Conservation (phyloP, 2,113 vertebrate genomes). For the cattle (Bos taurus) region ARS-UCD2.0 NC_037330.1:8932501-8933000, state of each 20-base stretch:
- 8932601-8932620: not conserved
- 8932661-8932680: not conserved
- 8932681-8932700: not conserved
- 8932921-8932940: not conserved
- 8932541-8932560: not conserved
- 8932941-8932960: not conserved
- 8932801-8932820: not conserved
- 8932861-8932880: not conserved
- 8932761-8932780: not conserved
- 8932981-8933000: not conserved
- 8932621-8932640: not conserved
- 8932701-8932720: not conserved
- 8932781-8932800: not conserved
- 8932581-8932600: not conserved
- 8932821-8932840: not conserved
- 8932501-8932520: not conserved
- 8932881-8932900: not conserved
- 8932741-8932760: not conserved
- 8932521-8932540: not conserved
- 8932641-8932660: not conserved
- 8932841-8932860: not conserved
- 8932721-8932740: not conserved
- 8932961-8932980: not conserved
- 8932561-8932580: not conserved
- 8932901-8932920: not conserved